These are phyloP conservation scores for Limnephilus rhombicus DNA, from an alignment of 2,888 invertebrate genomes.

Conservation along the genomic window DNA sequence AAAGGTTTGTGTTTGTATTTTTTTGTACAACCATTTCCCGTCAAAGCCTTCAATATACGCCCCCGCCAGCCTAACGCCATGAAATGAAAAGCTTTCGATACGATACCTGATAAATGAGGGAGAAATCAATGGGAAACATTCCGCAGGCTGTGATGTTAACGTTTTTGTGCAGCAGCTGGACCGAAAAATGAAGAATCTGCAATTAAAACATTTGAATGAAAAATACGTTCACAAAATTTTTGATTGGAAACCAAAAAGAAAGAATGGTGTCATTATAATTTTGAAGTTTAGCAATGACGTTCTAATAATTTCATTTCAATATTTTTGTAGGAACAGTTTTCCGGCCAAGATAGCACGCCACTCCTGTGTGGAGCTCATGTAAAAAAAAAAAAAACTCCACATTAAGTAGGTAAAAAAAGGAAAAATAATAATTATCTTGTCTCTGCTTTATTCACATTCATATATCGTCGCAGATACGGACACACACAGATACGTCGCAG, in stretches of 20 bases:
- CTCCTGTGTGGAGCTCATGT: too few species aligned
- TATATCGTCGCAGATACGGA: neutral
- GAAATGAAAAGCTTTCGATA: neutral
- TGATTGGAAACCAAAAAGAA: neutral
- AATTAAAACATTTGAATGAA: neutral
- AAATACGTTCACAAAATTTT: neutral
- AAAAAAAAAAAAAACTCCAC: too few species aligned
- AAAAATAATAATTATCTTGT: too few species aligned
- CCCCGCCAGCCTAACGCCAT: neutral
- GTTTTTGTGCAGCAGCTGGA: constrained; percentile 57
- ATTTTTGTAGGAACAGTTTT: too few species aligned
- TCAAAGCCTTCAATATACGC: neutral
- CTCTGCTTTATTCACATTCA: neutral
- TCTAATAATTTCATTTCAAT: too few species aligned
- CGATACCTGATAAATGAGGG: constrained; percentile 56
- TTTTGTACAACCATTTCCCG: neutral
- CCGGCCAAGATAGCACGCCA: too few species aligned
- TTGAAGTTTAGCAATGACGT: too few species aligned
- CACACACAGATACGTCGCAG: too few species aligned
- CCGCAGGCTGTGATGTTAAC: constrained; percentile 61
- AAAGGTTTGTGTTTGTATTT: neutral
- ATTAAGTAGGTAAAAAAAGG: too few species aligned
- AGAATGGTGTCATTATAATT: too few species aligned
- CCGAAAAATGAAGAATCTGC: constrained; percentile 58
- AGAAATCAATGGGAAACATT: constrained; percentile 62